These are phyloP conservation scores for Trachythela sp. DNA, from an alignment of 64 coral and sea anemone species.

Conservation along the genomic window DNA sequence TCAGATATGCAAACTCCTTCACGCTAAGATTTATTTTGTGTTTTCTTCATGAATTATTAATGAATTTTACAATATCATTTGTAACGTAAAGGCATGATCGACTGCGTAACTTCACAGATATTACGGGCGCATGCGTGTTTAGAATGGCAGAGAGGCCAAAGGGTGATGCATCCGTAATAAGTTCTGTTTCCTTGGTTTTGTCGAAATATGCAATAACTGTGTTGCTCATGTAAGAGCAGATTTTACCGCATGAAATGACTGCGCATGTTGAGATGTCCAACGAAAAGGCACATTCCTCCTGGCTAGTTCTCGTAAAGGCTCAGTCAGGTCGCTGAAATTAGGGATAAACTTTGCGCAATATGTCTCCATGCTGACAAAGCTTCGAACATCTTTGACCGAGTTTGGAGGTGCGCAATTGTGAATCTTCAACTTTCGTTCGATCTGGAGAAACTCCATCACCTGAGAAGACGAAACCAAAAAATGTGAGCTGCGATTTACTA, in stretches of 20 bases:
- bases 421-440: neutral
- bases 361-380: neutral
- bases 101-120: too few relatives aligned
- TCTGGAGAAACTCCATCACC: neutral
- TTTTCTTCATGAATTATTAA: too few relatives aligned
- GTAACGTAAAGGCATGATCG: too few relatives aligned
- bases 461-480: constrained; percentile 13
- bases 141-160: constrained; percentile 44
- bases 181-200: constrained; percentile 31
- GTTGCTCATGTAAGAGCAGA: constrained; percentile 18
- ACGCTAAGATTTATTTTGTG: too few relatives aligned
- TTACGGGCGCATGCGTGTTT: too few relatives aligned
- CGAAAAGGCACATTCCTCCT: neutral
- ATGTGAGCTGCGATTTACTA: neutral
- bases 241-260: constrained; percentile 44
- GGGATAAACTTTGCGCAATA: constrained; percentile 29
- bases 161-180: constrained; percentile 61
- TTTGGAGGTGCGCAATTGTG: neutral
- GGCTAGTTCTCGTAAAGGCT: neutral
- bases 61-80: too few relatives aligned
- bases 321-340: neutral
- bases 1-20: too few relatives aligned
- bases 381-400: neutral
- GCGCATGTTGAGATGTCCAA: constrained; percentile 1
- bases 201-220: constrained; percentile 53